Conservation (phyloP, 1,140 invertebrate genomes). For the Leptoteleia sp. region DNA sequence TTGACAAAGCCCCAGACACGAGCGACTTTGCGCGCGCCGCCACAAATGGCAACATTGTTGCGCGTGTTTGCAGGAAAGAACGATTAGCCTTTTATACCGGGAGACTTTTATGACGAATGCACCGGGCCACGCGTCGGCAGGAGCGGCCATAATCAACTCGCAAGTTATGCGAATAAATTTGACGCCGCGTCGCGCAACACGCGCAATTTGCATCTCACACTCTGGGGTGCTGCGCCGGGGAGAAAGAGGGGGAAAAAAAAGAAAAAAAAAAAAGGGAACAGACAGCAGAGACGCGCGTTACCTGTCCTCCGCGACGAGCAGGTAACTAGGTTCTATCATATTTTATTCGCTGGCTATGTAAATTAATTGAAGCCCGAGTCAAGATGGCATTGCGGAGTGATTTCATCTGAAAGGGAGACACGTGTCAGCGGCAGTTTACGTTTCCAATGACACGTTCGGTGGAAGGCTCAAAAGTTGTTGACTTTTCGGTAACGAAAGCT, state of each 20-base stretch:
- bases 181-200: slow-evolving; percentile 21
- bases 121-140: slow-evolving; percentile 46
- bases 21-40: no score
- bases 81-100: slow-evolving; percentile 4
- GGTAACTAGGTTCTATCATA: slow-evolving; percentile 18
- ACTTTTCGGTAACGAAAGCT: background rate
- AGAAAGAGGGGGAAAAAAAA: no score
- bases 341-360: slow-evolving; percentile 28
- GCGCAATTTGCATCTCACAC: slow-evolving; percentile 49
- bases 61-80: slow-evolving; percentile 1
- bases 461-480: background rate
- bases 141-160: slow-evolving; percentile 24
- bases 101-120: slow-evolving; percentile 42
- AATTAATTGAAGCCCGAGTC: slow-evolving; percentile 4
- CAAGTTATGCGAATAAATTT: slow-evolving; percentile 59
- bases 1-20: no score
- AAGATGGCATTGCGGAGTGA: background rate
- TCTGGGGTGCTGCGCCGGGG: slow-evolving; percentile 46
- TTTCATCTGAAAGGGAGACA: slow-evolving; percentile 20
- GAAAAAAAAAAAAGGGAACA: no score
- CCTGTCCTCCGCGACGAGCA: no score
- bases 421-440: no score
- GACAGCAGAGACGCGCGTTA: no score
- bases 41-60: background rate
- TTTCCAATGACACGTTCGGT: background rate